Evolutionary conservation across 1,140 invertebrate genomes (phyloP).

Genomic region (Tyrophagus putrescentiae): DNA sequence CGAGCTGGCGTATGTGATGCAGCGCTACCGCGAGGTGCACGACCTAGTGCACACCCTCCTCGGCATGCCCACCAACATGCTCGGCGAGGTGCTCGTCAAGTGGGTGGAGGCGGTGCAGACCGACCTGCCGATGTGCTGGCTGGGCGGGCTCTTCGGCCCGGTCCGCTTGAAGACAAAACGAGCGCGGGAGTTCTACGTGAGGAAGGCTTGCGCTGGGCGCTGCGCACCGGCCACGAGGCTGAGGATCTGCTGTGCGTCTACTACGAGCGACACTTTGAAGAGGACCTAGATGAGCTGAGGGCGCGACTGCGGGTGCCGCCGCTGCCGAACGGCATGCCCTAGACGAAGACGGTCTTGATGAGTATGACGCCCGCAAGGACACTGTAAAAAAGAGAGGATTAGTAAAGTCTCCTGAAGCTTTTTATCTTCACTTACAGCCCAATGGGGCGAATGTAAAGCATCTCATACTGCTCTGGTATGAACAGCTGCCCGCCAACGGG

Average conservation of each 20-base stretch:
- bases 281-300: constrained; percentile 61
- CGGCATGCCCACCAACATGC: constrained; percentile 87
- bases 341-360: not conserved
- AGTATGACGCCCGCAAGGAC: not conserved
- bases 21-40: constrained; percentile 87
- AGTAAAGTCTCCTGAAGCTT: not conserved
- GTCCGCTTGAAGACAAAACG: constrained; percentile 54
- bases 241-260: constrained; percentile 66
- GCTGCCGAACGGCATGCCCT: not conserved
- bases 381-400: not conserved
- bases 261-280: constrained; percentile 87
- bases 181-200: constrained; percentile 60
- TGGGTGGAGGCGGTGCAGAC: constrained; percentile 91
- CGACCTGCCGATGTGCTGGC: constrained; percentile 72
- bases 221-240: constrained; percentile 56
- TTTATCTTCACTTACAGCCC: not conserved
- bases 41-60: constrained; percentile 82
- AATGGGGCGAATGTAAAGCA: not conserved
- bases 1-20: constrained; percentile 87
- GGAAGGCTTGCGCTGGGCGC: constrained; percentile 72
- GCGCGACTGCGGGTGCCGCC: constrained; percentile 34
- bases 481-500: constrained; percentile 6
- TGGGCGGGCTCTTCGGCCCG: constrained; percentile 70
- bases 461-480: no score
- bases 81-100: constrained; percentile 69